Conservation (phyloP, 2,888 invertebrate species). For the Eueremaeus valkanovi region DNA sequence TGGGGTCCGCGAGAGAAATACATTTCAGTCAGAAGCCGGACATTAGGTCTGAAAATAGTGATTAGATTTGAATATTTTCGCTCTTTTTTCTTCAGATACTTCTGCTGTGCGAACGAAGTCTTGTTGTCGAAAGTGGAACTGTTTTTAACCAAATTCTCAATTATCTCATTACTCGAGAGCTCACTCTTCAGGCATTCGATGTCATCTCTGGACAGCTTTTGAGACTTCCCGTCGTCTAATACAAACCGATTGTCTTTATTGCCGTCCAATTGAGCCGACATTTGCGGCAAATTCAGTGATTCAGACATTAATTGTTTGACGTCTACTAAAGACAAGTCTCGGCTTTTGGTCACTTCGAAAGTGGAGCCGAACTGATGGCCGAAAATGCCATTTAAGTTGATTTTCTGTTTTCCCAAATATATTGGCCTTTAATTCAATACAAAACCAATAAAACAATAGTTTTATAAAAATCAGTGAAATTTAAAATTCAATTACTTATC, state of each 20-base stretch:
- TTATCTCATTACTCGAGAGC: constrained; percentile 70
- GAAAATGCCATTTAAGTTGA: constrained; percentile 27
- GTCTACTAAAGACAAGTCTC: constrained; percentile 26
- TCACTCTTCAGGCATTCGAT: constrained; percentile 73
- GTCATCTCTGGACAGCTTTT: constrained; percentile 74
- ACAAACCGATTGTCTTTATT: constrained; percentile 74
- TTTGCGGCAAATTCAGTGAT: background rate
- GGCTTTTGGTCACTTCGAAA: constrained; percentile 24
- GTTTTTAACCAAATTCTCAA: constrained; percentile 80
- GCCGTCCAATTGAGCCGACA: constrained; percentile 10
- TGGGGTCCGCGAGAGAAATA: constrained; percentile 72
- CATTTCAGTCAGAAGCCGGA: constrained; percentile 76
- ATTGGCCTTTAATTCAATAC: background rate
- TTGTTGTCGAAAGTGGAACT: constrained; percentile 83
- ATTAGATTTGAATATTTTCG: constrained; percentile 84
- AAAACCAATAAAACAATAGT: background rate
- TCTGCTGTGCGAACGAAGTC: constrained; percentile 81
- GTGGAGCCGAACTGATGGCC: constrained; percentile 39
- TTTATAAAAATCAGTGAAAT: background rate
- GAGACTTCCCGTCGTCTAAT: constrained; percentile 71
- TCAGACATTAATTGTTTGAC: background rate
- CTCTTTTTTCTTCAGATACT: constrained; percentile 89
- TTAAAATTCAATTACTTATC: constrained; percentile 30
- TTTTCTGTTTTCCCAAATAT: constrained; percentile 39
- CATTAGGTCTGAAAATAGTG: constrained; percentile 71